Evolutionary conservation across 2,797 vertebrate genomes (phyloP).

Genomic region (Gallinago nigripennis): DNA sequence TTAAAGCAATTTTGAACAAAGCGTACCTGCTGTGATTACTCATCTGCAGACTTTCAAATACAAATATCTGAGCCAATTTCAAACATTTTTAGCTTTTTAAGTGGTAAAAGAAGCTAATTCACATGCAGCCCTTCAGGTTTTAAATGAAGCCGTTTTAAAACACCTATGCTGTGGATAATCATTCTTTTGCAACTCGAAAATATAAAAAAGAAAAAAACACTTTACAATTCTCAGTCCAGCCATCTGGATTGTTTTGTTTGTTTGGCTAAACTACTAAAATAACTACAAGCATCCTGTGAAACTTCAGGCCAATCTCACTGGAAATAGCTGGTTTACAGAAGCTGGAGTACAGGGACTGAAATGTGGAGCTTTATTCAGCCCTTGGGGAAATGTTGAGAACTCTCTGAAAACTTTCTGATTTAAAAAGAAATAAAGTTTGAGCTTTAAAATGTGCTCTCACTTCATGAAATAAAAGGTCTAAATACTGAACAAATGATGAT

Average conservation of each 20-base stretch:
- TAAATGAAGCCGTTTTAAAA: conserved; percentile 17
- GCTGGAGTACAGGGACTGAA: not conserved
- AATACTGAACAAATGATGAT: not conserved
- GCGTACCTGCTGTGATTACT: conserved; percentile 43
- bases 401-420: not conserved
- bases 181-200: not conserved
- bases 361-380: not conserved
- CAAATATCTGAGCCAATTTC: conserved; percentile 33
- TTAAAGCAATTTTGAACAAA: conserved; percentile 42
- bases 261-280: conserved; percentile 41
- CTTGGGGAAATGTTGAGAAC: not conserved
- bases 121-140: not conserved
- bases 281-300: conserved; percentile 22
- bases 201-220: not conserved
- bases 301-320: conserved; percentile 32
- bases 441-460: not conserved
- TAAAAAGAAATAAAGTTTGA: not conserved
- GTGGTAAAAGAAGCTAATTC: conserved; percentile 43
- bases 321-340: conserved; percentile 28
- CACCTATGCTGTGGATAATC: conserved; percentile 16
- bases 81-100: conserved; percentile 43
- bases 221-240: not conserved
- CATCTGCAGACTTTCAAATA: conserved; percentile 30
- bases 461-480: not conserved
- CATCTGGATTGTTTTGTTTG: conserved; percentile 34